Evolutionary conservation across 2,888 invertebrate species (phyloP).

Genomic region (Archips crataeganus): DNA sequence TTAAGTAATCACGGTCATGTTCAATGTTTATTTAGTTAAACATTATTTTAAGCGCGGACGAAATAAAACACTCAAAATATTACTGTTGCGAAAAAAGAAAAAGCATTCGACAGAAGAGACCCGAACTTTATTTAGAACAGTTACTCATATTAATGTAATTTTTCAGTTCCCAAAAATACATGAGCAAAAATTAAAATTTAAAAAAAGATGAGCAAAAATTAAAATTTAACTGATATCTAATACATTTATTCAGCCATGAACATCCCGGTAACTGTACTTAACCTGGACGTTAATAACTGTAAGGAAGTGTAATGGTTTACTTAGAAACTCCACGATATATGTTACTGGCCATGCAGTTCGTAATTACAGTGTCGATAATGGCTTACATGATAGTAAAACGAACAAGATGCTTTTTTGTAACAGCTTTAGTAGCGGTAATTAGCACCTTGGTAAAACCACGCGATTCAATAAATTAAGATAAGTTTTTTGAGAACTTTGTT

Average conservation of each 20-base stretch:
- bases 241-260: neutral
- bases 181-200: neutral
- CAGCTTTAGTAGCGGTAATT: slow-evolving; percentile 12
- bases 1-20: too few species aligned
- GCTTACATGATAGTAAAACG: neutral
- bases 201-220: too few species aligned
- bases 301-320: slow-evolving; percentile 8
- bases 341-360: slow-evolving; percentile 16
- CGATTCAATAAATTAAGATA: neutral
- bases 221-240: neutral
- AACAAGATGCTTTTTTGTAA: slow-evolving; percentile 20
- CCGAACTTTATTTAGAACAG: too few species aligned
- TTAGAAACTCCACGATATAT: slow-evolving; percentile 9
- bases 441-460: slow-evolving; percentile 13
- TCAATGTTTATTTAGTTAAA: too few species aligned
- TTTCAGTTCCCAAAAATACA: too few species aligned
- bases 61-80: too few species aligned
- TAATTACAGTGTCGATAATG: slow-evolving; percentile 23
- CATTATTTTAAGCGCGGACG: too few species aligned
- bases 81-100: too few species aligned
- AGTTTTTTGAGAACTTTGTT: neutral
- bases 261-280: neutral
- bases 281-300: neutral
- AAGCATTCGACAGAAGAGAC: neutral
- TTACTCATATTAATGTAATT: too few species aligned